Base-by-base conservation (phyloP, 2,113 vertebrate genomes). In the Mystacornis crossleyi region DNA sequence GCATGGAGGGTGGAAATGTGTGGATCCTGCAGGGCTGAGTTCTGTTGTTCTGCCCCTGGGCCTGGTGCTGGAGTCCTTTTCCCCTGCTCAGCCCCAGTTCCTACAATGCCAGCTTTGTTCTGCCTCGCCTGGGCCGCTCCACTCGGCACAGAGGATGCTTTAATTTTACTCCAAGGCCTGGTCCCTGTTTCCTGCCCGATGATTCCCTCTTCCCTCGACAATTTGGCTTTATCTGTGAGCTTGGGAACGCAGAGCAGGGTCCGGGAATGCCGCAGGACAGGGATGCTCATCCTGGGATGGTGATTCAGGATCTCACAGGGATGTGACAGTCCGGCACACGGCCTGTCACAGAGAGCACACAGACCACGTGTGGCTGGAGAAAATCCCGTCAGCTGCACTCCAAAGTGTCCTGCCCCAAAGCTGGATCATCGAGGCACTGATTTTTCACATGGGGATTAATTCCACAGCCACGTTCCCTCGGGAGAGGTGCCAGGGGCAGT, bases 71-170 rank as follows among this genome's bases (percentile, higher is more conserved):
- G 21, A 13, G 1, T 54, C 81, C 60, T 42, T 85, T 71, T 38
- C 81, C 31, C 58, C 74, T 58, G 55, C 89, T 50, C 65, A 51
- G 71, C 33, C 77, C n/a, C 3, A 0, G 15, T n/a, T 62, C 11
- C 60, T 34, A 90, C 86, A 97, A 93, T 62, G 50, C 57, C 34
- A 64, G 5, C 93, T 61, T 90, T 96, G 87, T 97, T 92, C 64
- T 71, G 28, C 43, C n/a, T 28, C 29, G 48, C 74, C 81, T 48
- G 64, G 72, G n/a, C 53, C 36, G 53, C 53, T 29, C 47, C 34
- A 8, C 40, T 60, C 86, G 33, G 51, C 34, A 81, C 69, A 89
- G 74, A 61, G 34, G 18, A 53, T 2, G 25, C n/a, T 58, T 14
- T 92, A 74, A 90, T 64, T 79, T 61, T n/a, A 8, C 58, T 72